Evolutionary conservation across 2,113 vertebrate species (phyloP).

Genomic region (Hipposideros armiger): DNA sequence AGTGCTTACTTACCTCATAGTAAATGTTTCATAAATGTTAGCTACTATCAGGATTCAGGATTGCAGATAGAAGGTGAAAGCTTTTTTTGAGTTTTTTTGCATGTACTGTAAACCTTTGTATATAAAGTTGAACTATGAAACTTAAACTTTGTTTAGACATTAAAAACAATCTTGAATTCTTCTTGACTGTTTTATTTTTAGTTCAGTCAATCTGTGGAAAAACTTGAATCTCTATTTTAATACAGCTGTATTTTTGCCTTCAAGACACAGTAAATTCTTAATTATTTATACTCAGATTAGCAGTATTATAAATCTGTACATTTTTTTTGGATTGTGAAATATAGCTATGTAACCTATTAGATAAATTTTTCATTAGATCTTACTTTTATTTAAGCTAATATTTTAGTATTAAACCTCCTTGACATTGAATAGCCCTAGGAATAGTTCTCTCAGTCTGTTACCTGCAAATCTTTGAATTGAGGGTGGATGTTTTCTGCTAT

Average conservation of each 20-base stretch:
- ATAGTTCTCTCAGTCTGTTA: not conserved
- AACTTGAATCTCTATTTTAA: conserved; percentile 44
- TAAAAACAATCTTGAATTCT: conserved; percentile 9
- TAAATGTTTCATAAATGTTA: not conserved
- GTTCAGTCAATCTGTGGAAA: not conserved
- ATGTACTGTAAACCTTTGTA: not conserved
- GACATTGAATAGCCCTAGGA: not conserved
- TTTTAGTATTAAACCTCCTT: conserved; percentile 13
- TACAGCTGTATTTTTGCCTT: conserved; percentile 38
- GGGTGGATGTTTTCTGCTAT: not conserved
- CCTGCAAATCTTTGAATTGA: not conserved
- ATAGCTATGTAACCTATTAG: not conserved
- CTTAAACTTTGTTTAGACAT: conserved; percentile 16
- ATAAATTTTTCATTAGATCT: conserved; percentile 13
- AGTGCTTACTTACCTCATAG: conserved; percentile 2
- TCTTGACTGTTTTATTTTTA: conserved; percentile 13
- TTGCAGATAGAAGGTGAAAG: not conserved
- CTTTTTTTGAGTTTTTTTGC: not conserved
- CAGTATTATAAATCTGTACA: not conserved
- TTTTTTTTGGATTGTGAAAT: conserved; percentile 1
- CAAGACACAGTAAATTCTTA: conserved; percentile 27
- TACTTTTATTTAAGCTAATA: not conserved
- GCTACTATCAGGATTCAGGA: not conserved
- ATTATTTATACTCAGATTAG: not conserved
- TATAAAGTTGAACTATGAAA: conserved; percentile 19